A percentile compares a stretch with the other conserved stretches of the same genome.
Evolutionary conservation across 2,888 invertebrate species (phyloP).

Genomic region (Cryptus armator): DNA sequence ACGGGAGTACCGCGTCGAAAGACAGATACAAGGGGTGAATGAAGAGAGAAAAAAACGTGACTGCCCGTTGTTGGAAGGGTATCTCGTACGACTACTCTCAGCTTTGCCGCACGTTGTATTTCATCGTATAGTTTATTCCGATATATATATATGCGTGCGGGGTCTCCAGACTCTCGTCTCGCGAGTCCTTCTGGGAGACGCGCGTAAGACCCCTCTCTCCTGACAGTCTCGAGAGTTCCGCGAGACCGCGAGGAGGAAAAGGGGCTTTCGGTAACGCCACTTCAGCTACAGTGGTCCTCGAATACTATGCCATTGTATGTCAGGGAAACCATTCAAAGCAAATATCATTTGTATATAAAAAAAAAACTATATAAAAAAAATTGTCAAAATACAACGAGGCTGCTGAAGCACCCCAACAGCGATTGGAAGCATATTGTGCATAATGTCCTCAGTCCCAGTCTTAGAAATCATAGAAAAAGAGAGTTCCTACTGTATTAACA

Average conservation of each 20-base stretch:
- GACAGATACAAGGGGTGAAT: conserved; percentile 43
- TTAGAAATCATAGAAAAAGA: too few species aligned
- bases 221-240: conserved; percentile 61
- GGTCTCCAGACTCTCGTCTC: conserved; percentile 20
- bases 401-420: background rate
- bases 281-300: conserved; percentile 49
- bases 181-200: conserved; percentile 24
- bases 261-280: conserved; percentile 50
- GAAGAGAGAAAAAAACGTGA: conserved; percentile 68
- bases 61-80: conserved; percentile 49
- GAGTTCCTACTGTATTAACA: too few species aligned
- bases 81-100: conserved; percentile 46
- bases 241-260: conserved; percentile 7
- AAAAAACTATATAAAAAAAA: background rate
- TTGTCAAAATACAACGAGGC: background rate
- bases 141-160: conserved; percentile 55
- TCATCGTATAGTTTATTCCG: conserved; percentile 48
- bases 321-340: background rate
- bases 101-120: conserved; percentile 45
- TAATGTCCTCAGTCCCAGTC: too few species aligned
- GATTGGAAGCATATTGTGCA: too few species aligned
- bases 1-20: conserved; percentile 24
- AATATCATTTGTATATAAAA: background rate
- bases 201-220: conserved; percentile 39
- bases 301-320: background rate